Evolutionary conservation across 2,113 vertebrate genomes (phyloP).

Genomic region (Casuarius casuarius): DNA sequence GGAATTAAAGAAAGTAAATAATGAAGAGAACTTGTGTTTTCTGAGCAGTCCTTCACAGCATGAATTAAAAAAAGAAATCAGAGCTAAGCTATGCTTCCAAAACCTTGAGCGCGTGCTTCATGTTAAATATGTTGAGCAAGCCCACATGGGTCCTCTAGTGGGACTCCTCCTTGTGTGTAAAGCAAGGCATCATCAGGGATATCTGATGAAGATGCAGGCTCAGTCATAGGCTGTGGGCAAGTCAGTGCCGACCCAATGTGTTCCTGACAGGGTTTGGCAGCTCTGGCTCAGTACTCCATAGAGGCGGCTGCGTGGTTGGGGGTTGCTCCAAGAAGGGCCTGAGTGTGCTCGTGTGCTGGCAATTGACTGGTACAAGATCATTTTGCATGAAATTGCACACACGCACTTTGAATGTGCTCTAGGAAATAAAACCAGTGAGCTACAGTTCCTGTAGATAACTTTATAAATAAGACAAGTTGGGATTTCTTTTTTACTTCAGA

Average conservation of each 20-base stretch:
- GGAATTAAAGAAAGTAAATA: background rate
- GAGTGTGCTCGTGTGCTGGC: background rate
- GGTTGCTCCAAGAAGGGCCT: background rate
- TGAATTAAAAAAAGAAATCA: background rate
- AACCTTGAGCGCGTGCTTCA: background rate
- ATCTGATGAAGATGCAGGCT: background rate
- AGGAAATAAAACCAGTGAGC: background rate
- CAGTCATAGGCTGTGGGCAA: background rate
- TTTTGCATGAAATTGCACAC: background rate
- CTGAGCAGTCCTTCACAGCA: background rate
- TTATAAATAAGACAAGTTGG: too few species aligned
- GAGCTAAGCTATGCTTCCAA: background rate
- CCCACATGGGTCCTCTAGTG: background rate
- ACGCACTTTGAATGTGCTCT: background rate
- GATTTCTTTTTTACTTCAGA: background rate
- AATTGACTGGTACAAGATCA: background rate
- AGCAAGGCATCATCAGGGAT: background rate
- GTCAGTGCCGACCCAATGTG: background rate
- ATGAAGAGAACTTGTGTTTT: background rate
- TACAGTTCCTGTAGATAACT: background rate
- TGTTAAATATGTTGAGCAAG: background rate
- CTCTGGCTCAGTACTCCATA: background rate
- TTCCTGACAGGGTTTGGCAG: background rate
- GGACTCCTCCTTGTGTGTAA: background rate
- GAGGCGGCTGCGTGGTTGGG: background rate